These are phyloP conservation scores for Tineola bisselliella DNA, from an alignment of 2,888 invertebrate genomes.

Conservation along the genomic window DNA sequence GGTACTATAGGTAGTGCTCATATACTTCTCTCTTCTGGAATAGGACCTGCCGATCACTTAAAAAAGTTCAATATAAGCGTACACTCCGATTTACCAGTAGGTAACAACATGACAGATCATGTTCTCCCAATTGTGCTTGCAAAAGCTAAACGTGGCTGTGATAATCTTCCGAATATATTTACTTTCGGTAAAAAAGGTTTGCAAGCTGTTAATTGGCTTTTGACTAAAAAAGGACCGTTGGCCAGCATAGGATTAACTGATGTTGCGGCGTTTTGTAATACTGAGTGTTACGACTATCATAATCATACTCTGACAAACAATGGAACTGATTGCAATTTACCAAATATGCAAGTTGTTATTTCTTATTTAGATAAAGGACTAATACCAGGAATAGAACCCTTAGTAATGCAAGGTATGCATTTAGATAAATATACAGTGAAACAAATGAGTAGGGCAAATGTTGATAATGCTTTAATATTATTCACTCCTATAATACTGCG, in stretches of 20 bases:
- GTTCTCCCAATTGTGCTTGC: not conserved
- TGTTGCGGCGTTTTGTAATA: slow-evolving; percentile 59
- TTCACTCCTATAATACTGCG: slow-evolving; percentile 43
- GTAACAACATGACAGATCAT: slow-evolving; percentile 63
- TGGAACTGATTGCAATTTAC: slow-evolving; percentile 33
- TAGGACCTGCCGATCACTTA: slow-evolving; percentile 49
- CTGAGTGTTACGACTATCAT: slow-evolving; percentile 22
- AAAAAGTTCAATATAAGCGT: slow-evolving; percentile 34
- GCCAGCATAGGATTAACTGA: slow-evolving; percentile 46
- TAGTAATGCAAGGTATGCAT: slow-evolving; percentile 18
- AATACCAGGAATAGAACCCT: slow-evolving; percentile 28
- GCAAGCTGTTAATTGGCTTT: not conserved
- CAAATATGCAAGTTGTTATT: slow-evolving; percentile 61
- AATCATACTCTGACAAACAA: not conserved
- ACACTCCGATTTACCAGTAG: slow-evolving; percentile 46
- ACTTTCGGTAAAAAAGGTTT: slow-evolving; percentile 20
- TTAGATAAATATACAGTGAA: slow-evolving; percentile 15
- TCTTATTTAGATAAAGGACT: slow-evolving; percentile 32
- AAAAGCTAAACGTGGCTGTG: not conserved
- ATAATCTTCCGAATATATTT: slow-evolving; percentile 20
- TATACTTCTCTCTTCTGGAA: slow-evolving; percentile 60
- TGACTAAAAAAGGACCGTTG: slow-evolving; percentile 45
- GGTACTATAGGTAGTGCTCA: slow-evolving; percentile 59
- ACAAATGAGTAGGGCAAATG: slow-evolving; percentile 23
- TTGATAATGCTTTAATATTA: slow-evolving; percentile 33